Conservation (phyloP, 2,797 vertebrate species). For the Scarus forsteni region DNA sequence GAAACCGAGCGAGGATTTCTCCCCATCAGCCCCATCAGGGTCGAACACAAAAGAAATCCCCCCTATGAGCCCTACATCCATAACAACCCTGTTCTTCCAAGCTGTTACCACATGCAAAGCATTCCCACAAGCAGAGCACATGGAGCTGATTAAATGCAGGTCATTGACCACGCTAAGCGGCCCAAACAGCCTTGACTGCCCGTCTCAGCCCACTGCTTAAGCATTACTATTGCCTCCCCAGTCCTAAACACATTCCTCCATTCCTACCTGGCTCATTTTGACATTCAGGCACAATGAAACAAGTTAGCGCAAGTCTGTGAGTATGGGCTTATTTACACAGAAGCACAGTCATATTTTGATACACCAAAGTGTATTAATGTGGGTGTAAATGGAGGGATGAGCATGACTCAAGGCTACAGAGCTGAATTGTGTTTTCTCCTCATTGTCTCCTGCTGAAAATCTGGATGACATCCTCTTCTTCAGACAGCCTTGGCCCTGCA, state of each 20-base stretch:
- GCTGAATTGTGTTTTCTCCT: constrained; percentile 38
- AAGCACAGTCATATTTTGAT: constrained; percentile 5
- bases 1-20: constrained; percentile 41
- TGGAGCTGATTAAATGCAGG: constrained; percentile 71
- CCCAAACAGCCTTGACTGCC: constrained; percentile 39
- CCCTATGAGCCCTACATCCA: constrained; percentile 49
- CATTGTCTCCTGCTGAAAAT: constrained; percentile 56
- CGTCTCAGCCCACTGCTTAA: constrained; percentile 21
- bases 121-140: constrained; percentile 67
- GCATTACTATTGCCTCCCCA: constrained; percentile 18
- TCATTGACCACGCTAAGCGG: constrained; percentile 56
- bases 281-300: background rate
- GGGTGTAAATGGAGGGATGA: constrained; percentile 16
- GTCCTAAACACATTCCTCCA: constrained; percentile 15
- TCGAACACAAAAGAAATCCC: constrained; percentile 67
- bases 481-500: constrained; percentile 35
- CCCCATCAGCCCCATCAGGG: constrained; percentile 22
- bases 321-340: constrained; percentile 10
- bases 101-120: constrained; percentile 66
- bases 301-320: constrained; percentile 21
- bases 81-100: constrained; percentile 73
- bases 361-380: constrained; percentile 11
- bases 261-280: background rate
- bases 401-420: constrained; percentile 5
- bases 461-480: constrained; percentile 53